Evolutionary conservation across 2,113 vertebrate species (phyloP), one percentile per base, ranked within the genome.

Genomic region (Motacilla alba): DNA sequence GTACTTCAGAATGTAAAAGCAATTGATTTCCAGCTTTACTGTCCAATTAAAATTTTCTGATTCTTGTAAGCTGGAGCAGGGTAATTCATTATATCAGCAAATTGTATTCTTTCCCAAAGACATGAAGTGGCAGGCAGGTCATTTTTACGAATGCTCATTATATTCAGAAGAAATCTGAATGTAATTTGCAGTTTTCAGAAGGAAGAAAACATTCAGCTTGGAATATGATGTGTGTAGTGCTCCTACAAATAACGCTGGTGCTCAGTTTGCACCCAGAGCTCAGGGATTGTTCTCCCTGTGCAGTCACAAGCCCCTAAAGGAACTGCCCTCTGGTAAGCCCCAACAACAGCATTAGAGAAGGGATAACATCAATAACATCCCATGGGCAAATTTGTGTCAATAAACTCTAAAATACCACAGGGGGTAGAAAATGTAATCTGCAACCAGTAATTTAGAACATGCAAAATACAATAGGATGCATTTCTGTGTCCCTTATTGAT

Each of bases 1-100:
- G 53, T 59, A 46, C 23, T 84, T 41, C 47, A 68, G 59, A 93
- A 53, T 35, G 13, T 60, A 90, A 68, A 90, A 79, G 17, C n/a
- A 83, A 90, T 30, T 83, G 47, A 80, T 88, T 93, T 83, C 64
- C 50, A 95, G 64, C 22, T 79, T 91, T 93, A 76, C 28, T 69
- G 20, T 46, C 26, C 26, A 35, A 18, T 79, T 82, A 87, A 84
- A 89, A 93, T 19, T 77, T 59, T 31, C 27, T 33, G 21, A 76
- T 93, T 86, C 15, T 84, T 12, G 4, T 10, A 15, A 92, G 33
- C 20, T 37, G 33, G 52, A 91, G 89, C 46, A 94, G 43, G 26
- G 20, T 82, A 80, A 85, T 81, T 86, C 17, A 35, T 90, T 81
- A 50, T 6, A 77, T 63, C 33, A 39, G 62, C 53, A 95, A 93